phyloP scores from a whole-genome alignment of 2,888 invertebrate species.

The Alloscopus bannaensis region DNA sequence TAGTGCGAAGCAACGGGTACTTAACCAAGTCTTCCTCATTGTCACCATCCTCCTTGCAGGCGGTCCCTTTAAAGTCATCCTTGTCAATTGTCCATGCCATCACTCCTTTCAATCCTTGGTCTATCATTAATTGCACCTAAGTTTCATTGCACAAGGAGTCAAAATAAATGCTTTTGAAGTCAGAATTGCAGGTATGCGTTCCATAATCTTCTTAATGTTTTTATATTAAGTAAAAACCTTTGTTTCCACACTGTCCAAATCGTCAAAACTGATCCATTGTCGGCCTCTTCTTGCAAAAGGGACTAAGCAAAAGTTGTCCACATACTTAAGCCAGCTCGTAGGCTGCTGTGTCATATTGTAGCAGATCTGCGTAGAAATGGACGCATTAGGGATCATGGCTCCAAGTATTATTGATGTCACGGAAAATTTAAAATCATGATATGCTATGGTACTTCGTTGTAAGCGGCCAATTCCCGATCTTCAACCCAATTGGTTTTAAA shows the following conservation, averaged over 20 bases:
- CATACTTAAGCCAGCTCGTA: conserved; percentile 22
- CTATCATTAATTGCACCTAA: conserved; percentile 1
- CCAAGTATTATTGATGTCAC: no score
- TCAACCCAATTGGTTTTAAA: neutral
- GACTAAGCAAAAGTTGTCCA: conserved; percentile 20
- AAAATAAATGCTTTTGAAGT: neutral
- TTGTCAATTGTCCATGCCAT: conserved; percentile 57
- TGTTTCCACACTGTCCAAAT: conserved; percentile 24
- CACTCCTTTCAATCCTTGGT: conserved; percentile 34
- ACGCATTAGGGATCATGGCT: no score
- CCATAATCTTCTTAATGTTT: neutral
- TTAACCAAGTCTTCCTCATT: neutral
- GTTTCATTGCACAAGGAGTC: neutral
- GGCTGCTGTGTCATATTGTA: conserved; percentile 15
- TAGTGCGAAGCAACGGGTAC: conserved; percentile 38
- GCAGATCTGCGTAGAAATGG: conserved; percentile 29
- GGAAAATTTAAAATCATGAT: no score
- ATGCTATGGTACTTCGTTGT: conserved; percentile 41
- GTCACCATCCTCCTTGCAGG: neutral
- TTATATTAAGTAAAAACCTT: conserved; percentile 31
- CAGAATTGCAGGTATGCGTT: neutral
- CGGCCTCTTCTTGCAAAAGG: conserved; percentile 31
- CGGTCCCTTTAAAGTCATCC: conserved; percentile 49
- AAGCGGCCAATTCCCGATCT: neutral
- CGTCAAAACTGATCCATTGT: conserved; percentile 41